phyloP scores from a whole-genome alignment of 2,113 vertebrate genomes.

The Hyperoodon ampullatus region DNA sequence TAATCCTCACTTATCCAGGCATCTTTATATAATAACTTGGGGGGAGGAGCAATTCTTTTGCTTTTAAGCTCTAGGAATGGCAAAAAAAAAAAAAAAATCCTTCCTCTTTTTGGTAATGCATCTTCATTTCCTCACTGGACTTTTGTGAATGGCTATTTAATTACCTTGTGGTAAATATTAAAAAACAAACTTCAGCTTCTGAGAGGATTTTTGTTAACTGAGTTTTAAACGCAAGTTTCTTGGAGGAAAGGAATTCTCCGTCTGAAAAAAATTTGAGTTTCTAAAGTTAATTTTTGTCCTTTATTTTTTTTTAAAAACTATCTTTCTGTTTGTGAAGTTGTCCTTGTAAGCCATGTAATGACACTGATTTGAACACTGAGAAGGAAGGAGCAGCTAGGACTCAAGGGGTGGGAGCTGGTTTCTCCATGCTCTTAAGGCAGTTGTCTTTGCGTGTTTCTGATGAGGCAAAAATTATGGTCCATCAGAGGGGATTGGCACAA shows the following conservation, averaged over 20 bases:
- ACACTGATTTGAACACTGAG: neutral
- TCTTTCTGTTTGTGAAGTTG: neutral
- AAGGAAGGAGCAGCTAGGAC: neutral
- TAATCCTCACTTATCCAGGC: neutral
- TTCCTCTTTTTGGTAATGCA: neutral
- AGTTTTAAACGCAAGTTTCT: neutral
- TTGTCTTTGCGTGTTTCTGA: neutral
- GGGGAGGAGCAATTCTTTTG: neutral
- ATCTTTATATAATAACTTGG: neutral
- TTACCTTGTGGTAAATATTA: neutral
- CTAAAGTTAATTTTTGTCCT: neutral
- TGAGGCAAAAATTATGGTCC: neutral
- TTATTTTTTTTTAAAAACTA: neutral
- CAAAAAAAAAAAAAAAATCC: neutral
- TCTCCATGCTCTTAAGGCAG: neutral
- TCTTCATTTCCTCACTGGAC: neutral
- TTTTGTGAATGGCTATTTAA: neutral
- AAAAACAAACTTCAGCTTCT: neutral
- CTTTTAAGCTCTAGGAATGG: neutral
- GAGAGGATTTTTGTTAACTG: neutral
- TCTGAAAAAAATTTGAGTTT: conserved; percentile 29
- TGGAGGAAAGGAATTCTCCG: neutral
- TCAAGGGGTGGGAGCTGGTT: neutral
- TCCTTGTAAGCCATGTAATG: neutral
- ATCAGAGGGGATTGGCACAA: neutral